Conservation (phyloP, 2,113 vertebrate genomes). For the Chauna torquata region DNA sequence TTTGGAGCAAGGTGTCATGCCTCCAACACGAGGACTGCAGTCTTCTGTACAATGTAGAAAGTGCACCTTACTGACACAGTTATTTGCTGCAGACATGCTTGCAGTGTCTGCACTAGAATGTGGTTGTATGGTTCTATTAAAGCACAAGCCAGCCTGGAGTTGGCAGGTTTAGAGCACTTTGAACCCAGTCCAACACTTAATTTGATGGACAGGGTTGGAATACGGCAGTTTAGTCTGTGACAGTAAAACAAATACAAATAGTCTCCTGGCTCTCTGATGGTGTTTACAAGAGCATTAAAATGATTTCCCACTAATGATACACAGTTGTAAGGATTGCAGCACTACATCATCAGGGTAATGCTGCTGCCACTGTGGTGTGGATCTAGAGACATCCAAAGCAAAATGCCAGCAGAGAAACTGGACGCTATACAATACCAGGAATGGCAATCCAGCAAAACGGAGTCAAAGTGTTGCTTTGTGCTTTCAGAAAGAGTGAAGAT, state of each 20-base stretch:
- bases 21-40: background rate
- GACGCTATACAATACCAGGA: background rate
- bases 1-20: background rate
- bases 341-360: slow-evolving; percentile 43
- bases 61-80: background rate
- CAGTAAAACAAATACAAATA: slow-evolving; percentile 67
- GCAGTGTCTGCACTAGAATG: slow-evolving; percentile 10
- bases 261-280: slow-evolving; percentile 43
- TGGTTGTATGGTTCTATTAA: slow-evolving; percentile 55
- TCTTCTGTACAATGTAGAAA: background rate
- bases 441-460: background rate
- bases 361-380: background rate
- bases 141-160: slow-evolving; percentile 41
- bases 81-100: background rate
- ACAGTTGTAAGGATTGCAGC: slow-evolving; percentile 35
- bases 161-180: slow-evolving; percentile 61
- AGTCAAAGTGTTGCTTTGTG: background rate
- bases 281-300: slow-evolving; percentile 73
- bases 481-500: background rate
- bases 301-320: slow-evolving; percentile 58
- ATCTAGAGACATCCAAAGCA: background rate
- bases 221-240: slow-evolving; percentile 47
- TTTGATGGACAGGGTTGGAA: slow-evolving; percentile 69
- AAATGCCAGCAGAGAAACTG: slow-evolving; percentile 17
- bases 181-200: slow-evolving; percentile 65